Conservation (phyloP, 2,797 vertebrate genomes). For the Esox lucius region DNA sequence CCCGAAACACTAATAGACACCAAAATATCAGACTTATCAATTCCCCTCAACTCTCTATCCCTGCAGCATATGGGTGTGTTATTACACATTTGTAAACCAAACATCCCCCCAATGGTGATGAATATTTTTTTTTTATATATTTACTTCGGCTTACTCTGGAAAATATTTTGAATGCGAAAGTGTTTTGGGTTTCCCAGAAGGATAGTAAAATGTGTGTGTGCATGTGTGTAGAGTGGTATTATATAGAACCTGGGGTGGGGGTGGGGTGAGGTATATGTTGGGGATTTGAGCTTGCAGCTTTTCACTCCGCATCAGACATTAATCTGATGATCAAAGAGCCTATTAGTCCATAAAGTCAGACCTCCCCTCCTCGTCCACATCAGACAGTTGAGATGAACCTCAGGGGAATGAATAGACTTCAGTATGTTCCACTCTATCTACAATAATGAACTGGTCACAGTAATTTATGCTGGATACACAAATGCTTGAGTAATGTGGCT, state of each 20-base stretch:
- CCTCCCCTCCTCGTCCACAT: background rate
- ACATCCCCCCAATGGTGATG: too few relatives aligned
- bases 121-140: too few relatives aligned
- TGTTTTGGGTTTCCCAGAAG: background rate
- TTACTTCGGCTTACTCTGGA: too few relatives aligned
- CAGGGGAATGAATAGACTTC: background rate
- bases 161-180: too few relatives aligned
- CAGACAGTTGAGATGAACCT: background rate
- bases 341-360: slow-evolving; percentile 24
- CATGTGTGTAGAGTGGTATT: background rate
- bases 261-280: background rate
- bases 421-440: background rate
- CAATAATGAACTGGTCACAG: background rate
- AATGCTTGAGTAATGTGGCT: background rate
- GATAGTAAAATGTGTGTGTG: background rate
- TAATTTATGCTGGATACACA: background rate
- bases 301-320: slow-evolving; percentile 26
- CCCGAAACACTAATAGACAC: background rate
- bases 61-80: too few relatives aligned
- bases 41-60: background rate
- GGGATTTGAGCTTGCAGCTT: slow-evolving; percentile 22
- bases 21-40: too few relatives aligned
- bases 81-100: too few relatives aligned
- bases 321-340: slow-evolving; percentile 37
- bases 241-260: background rate